A percentile compares a stretch with the other conserved stretches of the same genome.
Evolutionary conservation across 2,113 vertebrate genomes (phyloP).

Genomic region (Psammodynastes pulverulentus): DNA sequence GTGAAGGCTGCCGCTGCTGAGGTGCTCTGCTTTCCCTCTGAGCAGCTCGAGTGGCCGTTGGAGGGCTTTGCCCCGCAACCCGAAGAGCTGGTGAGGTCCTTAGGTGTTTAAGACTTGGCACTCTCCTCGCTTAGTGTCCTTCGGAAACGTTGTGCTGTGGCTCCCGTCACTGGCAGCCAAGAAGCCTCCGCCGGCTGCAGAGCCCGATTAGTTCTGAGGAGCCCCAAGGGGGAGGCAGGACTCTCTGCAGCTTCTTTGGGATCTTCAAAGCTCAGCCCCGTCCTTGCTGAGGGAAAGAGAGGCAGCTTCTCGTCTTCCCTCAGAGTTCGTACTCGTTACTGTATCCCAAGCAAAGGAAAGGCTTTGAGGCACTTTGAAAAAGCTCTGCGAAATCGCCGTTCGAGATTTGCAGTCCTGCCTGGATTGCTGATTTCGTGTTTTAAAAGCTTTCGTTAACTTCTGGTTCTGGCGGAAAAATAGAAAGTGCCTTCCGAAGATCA

Average conservation of each 20-base stretch:
- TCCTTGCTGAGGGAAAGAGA: not conserved
- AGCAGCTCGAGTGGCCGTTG: not conserved
- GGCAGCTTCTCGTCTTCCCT: not conserved
- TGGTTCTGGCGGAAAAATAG: not conserved
- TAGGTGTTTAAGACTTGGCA: not conserved
- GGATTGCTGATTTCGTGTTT: accelerated
- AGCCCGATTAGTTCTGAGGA: not conserved
- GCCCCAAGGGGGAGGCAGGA: not conserved
- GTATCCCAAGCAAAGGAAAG: not conserved
- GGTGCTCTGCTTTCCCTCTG: not conserved
- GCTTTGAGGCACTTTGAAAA: not conserved
- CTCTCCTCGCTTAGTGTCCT: not conserved
- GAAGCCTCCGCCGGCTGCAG: not conserved
- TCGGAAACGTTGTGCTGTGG: not conserved
- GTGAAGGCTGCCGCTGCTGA: not conserved
- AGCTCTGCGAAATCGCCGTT: too few species aligned
- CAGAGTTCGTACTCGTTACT: not conserved
- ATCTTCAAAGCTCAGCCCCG: not conserved
- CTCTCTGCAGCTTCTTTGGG: not conserved
- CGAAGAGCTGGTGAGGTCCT: not conserved
- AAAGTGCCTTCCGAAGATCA: not conserved
- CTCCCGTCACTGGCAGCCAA: not conserved
- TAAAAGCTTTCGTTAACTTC: not conserved
- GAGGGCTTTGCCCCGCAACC: not conserved
- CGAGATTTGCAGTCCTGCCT: not conserved